Evolutionary conservation across 1,140 invertebrate genomes (phyloP).

Genomic region (Aphis gossypii): DNA sequence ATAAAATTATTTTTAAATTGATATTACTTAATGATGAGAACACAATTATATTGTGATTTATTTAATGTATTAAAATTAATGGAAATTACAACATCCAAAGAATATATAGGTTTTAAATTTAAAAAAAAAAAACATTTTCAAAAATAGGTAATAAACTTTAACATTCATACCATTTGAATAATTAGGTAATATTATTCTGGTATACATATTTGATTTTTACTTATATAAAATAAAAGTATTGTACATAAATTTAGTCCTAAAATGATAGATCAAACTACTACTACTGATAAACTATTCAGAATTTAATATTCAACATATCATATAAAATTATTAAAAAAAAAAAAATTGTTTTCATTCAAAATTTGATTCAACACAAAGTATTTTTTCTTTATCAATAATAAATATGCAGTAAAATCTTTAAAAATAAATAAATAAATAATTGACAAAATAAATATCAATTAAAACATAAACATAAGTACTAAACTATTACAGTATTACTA

Average conservation of each 20-base stretch:
- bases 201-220: background rate
- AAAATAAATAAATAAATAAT: conserved; percentile 27
- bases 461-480: background rate
- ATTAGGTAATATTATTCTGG: background rate
- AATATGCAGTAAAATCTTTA: background rate
- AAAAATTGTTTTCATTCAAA: background rate
- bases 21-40: background rate
- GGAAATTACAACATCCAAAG: background rate
- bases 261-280: background rate
- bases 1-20: background rate
- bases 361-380: background rate
- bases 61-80: background rate
- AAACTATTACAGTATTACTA: background rate
- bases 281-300: conserved; percentile 35
- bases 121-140: background rate
- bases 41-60: background rate
- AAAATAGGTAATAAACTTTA: background rate
- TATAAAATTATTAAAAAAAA: conserved; percentile 21
- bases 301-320: conserved; percentile 18
- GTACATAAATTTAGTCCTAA: background rate
- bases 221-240: background rate
- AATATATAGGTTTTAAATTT: background rate
- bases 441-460: background rate
- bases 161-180: background rate
- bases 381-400: background rate